A percentile compares a stretch with the other conserved stretches of the same genome.
Evolutionary conservation across 2,113 vertebrate species (phyloP).

Genomic region (Dasyornis broadbenti): DNA sequence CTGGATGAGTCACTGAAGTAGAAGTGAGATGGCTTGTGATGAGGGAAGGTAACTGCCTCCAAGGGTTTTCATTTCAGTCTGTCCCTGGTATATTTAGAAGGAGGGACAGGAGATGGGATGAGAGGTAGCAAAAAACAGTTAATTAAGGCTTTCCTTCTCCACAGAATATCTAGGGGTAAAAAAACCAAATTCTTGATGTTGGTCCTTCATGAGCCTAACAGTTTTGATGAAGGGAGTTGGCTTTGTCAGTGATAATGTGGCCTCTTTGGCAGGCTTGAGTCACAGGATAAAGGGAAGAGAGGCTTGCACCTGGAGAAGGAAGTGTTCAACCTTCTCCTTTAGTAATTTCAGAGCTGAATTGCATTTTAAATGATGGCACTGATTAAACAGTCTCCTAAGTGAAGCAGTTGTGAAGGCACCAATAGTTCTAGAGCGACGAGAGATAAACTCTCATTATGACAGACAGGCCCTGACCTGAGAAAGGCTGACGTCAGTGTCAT

Average conservation of each 20-base stretch:
- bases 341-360: not conserved
- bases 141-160: not conserved
- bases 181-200: not conserved
- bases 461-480: not conserved
- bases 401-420: not conserved
- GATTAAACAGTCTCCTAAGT: not conserved
- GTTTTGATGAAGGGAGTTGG: not conserved
- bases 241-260: not conserved
- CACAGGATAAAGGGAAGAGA: not conserved
- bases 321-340: not conserved
- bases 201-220: not conserved
- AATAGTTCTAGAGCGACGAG: not conserved
- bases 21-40: not conserved
- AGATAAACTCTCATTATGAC: not conserved
- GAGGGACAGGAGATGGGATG: not conserved
- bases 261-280: not conserved
- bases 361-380: not conserved
- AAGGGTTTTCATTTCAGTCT: not conserved
- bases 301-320: not conserved
- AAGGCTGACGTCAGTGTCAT: not conserved
- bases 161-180: not conserved
- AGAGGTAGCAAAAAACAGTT: not conserved
- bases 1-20: not conserved
- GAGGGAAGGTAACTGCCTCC: not conserved
- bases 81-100: not conserved